Conservation (phyloP, 2,113 vertebrate genomes). For the Symphodus melops region DNA sequence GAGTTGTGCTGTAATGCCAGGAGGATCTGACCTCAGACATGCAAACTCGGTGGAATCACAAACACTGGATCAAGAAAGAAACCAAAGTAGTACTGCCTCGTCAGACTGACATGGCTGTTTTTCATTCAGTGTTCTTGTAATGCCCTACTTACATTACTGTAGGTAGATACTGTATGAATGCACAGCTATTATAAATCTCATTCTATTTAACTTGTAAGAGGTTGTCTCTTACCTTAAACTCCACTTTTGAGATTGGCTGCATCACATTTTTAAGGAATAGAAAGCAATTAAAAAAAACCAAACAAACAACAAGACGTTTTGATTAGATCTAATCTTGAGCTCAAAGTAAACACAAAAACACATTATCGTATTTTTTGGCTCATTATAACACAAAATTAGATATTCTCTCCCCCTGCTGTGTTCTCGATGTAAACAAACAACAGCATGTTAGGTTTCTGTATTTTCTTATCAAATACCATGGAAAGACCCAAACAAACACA, state of each 20-base stretch:
- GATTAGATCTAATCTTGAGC: neutral
- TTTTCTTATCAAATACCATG: neutral
- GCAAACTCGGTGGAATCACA: slow-evolving; percentile 30
- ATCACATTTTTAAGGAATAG: too few species aligned
- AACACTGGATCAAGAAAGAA: neutral
- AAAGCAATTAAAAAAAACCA: too few species aligned
- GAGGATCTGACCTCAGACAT: slow-evolving; percentile 31
- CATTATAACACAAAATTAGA: neutral
- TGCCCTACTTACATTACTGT: neutral
- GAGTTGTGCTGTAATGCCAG: slow-evolving; percentile 15
- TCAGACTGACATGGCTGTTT: neutral
- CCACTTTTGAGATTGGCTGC: too few species aligned
- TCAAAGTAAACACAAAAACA: neutral
- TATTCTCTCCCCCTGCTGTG: neutral
- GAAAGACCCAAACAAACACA: slow-evolving; percentile 2
- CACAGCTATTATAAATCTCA: neutral
- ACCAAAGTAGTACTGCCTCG: neutral
- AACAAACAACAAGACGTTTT: too few species aligned
- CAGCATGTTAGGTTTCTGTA: neutral
- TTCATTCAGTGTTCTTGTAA: neutral
- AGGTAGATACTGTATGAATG: too few species aligned
- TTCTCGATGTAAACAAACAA: slow-evolving; percentile 8
- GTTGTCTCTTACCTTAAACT: neutral
- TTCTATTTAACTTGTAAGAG: too few species aligned
- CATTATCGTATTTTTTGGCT: neutral